phyloP scores from a whole-genome alignment of 2,113 vertebrate genomes.

The Phaetusa simplex region DNA sequence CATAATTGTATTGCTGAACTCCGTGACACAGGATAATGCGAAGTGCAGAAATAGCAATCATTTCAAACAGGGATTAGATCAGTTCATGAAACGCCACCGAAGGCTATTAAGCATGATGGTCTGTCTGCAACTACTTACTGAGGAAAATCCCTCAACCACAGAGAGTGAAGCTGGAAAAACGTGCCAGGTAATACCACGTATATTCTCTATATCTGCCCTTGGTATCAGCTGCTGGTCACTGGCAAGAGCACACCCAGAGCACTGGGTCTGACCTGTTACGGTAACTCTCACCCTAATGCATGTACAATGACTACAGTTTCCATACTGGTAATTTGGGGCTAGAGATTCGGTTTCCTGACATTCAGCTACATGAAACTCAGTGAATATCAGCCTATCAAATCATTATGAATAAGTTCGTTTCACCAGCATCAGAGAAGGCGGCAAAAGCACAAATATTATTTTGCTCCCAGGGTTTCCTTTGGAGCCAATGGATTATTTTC shows the following conservation, averaged over 20 bases:
- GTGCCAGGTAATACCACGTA: not conserved
- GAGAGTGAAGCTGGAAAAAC: not conserved
- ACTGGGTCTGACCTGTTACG: not conserved
- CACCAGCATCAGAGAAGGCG: not conserved
- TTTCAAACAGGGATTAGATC: not conserved
- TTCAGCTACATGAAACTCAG: not conserved
- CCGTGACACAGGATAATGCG: not conserved
- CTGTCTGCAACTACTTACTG: not conserved
- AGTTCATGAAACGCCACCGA: not conserved
- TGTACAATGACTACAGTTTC: not conserved
- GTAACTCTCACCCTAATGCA: not conserved
- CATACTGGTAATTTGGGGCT: not conserved
- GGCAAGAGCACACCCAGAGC: not conserved
- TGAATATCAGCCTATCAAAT: not conserved
- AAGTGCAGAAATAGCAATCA: not conserved
- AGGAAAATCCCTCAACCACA: not conserved
- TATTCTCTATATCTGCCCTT: not conserved
- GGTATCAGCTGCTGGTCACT: not conserved
- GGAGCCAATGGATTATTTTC: not conserved
- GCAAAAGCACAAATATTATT: not conserved
- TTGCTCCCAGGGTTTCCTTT: not conserved
- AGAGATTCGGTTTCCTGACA: not conserved
- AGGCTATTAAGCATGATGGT: not conserved
- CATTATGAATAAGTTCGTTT: not conserved
- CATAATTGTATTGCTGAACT: not conserved